Conservation (phyloP, 2,797 vertebrate genomes). For the Pelobates cultripes region DNA sequence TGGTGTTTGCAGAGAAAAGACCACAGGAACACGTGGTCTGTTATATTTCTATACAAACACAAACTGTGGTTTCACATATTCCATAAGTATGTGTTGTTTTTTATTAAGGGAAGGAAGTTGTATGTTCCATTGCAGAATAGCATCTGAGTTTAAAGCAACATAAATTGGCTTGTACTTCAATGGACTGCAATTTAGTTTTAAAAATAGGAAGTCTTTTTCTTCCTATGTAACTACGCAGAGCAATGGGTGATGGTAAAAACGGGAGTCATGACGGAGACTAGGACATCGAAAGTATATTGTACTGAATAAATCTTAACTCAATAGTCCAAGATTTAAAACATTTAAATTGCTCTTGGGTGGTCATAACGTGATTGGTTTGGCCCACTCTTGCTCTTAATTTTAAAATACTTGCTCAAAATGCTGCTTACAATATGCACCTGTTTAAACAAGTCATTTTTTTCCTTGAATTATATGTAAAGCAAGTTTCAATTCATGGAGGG, state of each 20-base stretch:
- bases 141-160: background rate
- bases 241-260: background rate
- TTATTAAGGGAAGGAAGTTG: background rate
- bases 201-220: too few relatives aligned
- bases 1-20: too few relatives aligned
- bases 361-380: slow-evolving; percentile 54
- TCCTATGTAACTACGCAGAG: too few relatives aligned
- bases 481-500: slow-evolving; percentile 25
- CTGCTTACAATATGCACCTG: slow-evolving; percentile 66
- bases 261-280: background rate
- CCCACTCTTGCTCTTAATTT: slow-evolving; percentile 65
- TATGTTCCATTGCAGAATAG: background rate
- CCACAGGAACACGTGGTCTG: too few relatives aligned
- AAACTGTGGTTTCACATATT: too few relatives aligned
- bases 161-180: too few relatives aligned
- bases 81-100: too few relatives aligned
- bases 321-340: slow-evolving; percentile 59
- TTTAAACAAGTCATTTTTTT: slow-evolving; percentile 69
- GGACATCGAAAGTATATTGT: background rate
- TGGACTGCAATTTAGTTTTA: background rate
- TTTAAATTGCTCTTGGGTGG: slow-evolving; percentile 65
- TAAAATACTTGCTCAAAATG: slow-evolving; percentile 64
- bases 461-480: slow-evolving; percentile 54
- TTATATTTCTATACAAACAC: too few relatives aligned
- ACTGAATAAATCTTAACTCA: background rate